These are phyloP conservation scores for Callospermophilus lateralis DNA, from an alignment of 2,113 vertebrate species.

Conservation along the genomic window DNA sequence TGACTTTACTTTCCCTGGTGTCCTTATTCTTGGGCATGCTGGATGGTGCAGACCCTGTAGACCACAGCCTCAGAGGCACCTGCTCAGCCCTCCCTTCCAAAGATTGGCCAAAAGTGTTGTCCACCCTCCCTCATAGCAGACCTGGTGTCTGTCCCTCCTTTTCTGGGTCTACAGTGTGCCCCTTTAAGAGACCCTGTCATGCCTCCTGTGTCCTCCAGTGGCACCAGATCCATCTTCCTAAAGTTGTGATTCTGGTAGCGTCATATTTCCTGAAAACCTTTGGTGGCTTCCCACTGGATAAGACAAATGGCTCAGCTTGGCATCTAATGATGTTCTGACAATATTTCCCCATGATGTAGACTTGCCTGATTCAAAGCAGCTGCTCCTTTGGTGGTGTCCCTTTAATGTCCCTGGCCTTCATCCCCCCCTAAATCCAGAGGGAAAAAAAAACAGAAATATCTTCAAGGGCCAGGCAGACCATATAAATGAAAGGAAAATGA, in stretches of 20 bases:
- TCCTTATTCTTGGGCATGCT: background rate
- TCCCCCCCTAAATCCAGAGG: background rate
- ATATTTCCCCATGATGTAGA: background rate
- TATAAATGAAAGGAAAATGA: constrained; percentile 16
- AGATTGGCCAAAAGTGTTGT: background rate
- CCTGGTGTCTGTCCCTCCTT: background rate
- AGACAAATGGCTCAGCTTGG: background rate
- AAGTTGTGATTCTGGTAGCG: background rate
- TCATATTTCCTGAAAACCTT: background rate
- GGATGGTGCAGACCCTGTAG: background rate
- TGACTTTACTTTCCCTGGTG: background rate
- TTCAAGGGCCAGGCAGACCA: background rate
- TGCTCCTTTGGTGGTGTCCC: background rate
- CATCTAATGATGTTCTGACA: background rate
- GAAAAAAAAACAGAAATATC: background rate
- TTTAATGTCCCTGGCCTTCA: background rate
- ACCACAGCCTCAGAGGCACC: background rate
- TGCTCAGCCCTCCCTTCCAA: background rate
- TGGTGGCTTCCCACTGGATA: background rate
- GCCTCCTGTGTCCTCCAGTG: background rate
- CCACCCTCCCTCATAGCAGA: background rate
- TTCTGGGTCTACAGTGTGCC: background rate
- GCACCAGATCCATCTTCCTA: background rate
- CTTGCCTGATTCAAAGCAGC: background rate
- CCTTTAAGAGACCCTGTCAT: background rate